Evolutionary conservation across 2,797 vertebrate genomes (phyloP), one percentile per base, ranked within the genome.

Genomic region (Calcarius lapponicus): DNA sequence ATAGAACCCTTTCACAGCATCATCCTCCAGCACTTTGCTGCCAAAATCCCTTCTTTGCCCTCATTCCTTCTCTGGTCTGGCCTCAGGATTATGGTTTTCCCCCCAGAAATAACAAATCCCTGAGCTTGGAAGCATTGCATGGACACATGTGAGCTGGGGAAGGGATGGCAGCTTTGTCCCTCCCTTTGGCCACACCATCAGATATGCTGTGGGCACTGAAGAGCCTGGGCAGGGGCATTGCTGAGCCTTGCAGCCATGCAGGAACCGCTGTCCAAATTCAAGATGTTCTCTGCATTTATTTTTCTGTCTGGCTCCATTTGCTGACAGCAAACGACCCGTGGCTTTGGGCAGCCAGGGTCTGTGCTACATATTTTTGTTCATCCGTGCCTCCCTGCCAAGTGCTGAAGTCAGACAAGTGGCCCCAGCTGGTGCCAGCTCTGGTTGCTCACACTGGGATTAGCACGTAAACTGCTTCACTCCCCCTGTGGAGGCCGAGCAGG

Each of bases 371-470:
- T 92, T 93, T 96, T 64, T 91, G 60, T 83, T 72, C 93, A 95
- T 94, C 94, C 40, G 9, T 84, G 80, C 75, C 86, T 90, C 85
- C 61, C 88, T 73, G 97, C 96, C 97, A 98, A 97, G 51, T 96
- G 97, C 96, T 97, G 97, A 97, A 97, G 97, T 97, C 97, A 97
- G 96, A 95, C 91, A 56, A 97, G 93, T 86, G 57, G 95, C 95
- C 95, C 81, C 0, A 47, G 94, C 97, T 90, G 94, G 95, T 67
- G 88, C 81, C 48, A 86, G 96, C 95, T 98, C 95, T 93, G 95
- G 76, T 98, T 97, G 97, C 97, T 98, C 87, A 94, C 98, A 96
- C 97, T 84, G 85, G 97, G 98, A 98, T 98, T 98, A 97, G 94
- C 97, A 96, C 93, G 89, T 96, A 90, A 96, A 78, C 75, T 31